Conservation (phyloP, 1,140 invertebrate genomes). For the Leptinotarsa defecta region DNA sequence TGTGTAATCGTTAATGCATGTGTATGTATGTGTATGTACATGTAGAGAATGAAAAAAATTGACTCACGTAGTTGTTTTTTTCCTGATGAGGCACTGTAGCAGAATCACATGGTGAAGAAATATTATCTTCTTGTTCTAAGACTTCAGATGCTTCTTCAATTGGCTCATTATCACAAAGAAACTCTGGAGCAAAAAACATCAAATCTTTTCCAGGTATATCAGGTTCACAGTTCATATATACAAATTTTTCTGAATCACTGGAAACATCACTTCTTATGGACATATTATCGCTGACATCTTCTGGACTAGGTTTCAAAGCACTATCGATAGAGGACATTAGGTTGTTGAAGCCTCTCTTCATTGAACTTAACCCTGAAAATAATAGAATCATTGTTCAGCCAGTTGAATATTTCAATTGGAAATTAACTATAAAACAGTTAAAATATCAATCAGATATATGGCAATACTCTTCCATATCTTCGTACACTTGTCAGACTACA, state of each 20-base stretch:
- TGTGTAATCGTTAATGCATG: too few species aligned
- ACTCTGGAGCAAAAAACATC: conserved; percentile 62
- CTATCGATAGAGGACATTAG: conserved; percentile 82
- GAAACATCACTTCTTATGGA: conserved; percentile 77
- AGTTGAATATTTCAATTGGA: too few species aligned
- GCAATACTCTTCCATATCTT: too few species aligned
- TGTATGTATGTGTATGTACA: too few species aligned
- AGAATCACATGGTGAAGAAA: conserved; percentile 73
- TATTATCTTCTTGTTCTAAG: conserved; percentile 71
- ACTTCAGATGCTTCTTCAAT: conserved; percentile 86
- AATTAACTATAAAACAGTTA: too few species aligned
- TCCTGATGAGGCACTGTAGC: too few species aligned
- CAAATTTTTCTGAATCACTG: conserved; percentile 79
- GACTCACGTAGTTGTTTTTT: too few species aligned
- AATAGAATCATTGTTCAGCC: too few species aligned
- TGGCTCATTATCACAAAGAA: conserved; percentile 39
- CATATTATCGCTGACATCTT: conserved; percentile 72
- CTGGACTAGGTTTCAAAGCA: conserved; percentile 70
- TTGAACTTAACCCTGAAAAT: conserved; percentile 65
- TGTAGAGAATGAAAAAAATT: too few species aligned
- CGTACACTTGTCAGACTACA: too few species aligned
- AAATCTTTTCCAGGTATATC: conserved; percentile 41
- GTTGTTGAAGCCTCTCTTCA: conserved; percentile 79
- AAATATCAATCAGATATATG: too few species aligned
- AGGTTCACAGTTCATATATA: conserved; percentile 62